phyloP scores from a whole-genome alignment of 2,113 vertebrate species.

The western clawed frog (Xenopus tropicalis) region UCB_Xtro_10.0 CM004451.2:90209501-90210000 shows the following conservation, averaged over 20 bases:
- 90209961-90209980: constrained; percentile 4
- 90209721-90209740: constrained; percentile 7
- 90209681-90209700: constrained; percentile 42
- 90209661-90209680: not conserved
- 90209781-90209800: constrained; percentile 59
- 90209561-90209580: constrained; percentile 19
- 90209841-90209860: not conserved
- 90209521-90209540: constrained; percentile 49
- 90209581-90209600: constrained; percentile 20
- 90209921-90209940: constrained; percentile 62
- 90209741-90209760: constrained; percentile 7
- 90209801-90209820: constrained; percentile 32
- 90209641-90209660: constrained; percentile 48
- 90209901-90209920: constrained; percentile 56
- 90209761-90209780: constrained; percentile 36
- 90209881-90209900: constrained; percentile 44
- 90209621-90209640: constrained; percentile 47
- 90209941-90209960: constrained; percentile 52
- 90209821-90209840: not conserved
- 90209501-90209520: constrained; percentile 39
- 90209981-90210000: constrained; percentile 55
- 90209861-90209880: not conserved
- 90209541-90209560: constrained; percentile 40
- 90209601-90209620: constrained; percentile 43
- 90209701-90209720: fast-evolving